Conservation (phyloP, 2,888 invertebrate genomes). For the Ptychoptera contaminata region DNA sequence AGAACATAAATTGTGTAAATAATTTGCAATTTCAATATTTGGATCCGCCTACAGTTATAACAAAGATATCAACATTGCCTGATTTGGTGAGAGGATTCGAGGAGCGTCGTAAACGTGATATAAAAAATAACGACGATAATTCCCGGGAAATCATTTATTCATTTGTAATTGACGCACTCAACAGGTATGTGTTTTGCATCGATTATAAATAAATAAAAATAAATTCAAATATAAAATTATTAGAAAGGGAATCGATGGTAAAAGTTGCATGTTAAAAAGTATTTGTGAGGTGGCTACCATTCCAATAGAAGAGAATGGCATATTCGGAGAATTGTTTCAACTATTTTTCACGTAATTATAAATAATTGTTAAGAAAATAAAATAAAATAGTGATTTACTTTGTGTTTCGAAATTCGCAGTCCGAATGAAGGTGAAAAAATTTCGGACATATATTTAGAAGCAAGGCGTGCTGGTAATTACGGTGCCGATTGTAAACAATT, state of each 20-base stretch:
- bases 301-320: neutral
- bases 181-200: neutral
- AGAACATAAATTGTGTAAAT: slow-evolving; percentile 4
- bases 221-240: neutral
- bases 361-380: no score
- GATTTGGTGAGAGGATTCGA: neutral
- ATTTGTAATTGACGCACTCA: neutral
- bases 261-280: neutral
- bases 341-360: slow-evolving; percentile 1
- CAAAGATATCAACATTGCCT: neutral
- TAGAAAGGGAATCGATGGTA: neutral
- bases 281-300: neutral
- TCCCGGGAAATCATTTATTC: slow-evolving; percentile 1
- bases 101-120: neutral
- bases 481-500: slow-evolving; percentile 1
- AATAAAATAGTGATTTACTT: no score
- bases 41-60: neutral
- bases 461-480: neutral
- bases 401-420: no score
- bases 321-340: slow-evolving; percentile 2
- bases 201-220: neutral
- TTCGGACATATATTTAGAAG: neutral
- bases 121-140: neutral
- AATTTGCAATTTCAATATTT: slow-evolving; percentile 6
- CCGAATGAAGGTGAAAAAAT: slow-evolving; percentile 1